Evolutionary conservation across 1,140 invertebrate genomes (phyloP), one percentile per base, ranked within the genome.

Genomic region (Oncopodura yosiiana): DNA sequence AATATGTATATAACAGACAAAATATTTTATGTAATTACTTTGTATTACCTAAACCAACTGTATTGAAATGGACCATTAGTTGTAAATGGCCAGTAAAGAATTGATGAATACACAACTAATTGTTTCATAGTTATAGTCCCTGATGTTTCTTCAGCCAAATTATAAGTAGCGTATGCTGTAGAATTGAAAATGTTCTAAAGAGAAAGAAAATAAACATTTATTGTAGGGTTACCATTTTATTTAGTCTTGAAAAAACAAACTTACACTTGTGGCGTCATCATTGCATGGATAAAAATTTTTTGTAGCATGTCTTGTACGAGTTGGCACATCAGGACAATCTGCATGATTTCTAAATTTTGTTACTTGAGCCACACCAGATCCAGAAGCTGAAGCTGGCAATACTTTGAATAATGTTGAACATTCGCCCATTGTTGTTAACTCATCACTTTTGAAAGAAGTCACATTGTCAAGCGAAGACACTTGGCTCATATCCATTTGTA

Each of bases 291-390:
- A 56, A 48, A 55, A 54, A 8, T 24, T 45, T 18, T 48, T 42
- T 1, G 53, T 52, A 3, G 41, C 27, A 18, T 30, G 37, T 11
- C 45, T 9, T 0, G 45, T 44, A 44, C 62, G 32, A 9, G 42
- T 58, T 1, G 58, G 58, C 6, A 58, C 14, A 42, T 63, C 62
- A 1, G 52, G 55, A 21, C 62, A 63, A 38, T 60, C 62, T 6
- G 58, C 62, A 49, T 63, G 62, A 46, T 63, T 63, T 45, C 62
- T 50, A 32, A 58, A 63, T 42, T 63, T 63, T 18, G 30, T 56
- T 0, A 63, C 32, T 12, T 42, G 19, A 0, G 53, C 42, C 23
- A 58, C 14, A 0, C 48, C 41, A 6, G 45, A 39, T 39, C 41
- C 50, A n/a, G 54, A 56, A 1, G 62, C 39, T 16, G 54, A 36